Base-by-base conservation (phyloP, 2,888 invertebrate species). In the Habrosyne pyritoides region DNA sequence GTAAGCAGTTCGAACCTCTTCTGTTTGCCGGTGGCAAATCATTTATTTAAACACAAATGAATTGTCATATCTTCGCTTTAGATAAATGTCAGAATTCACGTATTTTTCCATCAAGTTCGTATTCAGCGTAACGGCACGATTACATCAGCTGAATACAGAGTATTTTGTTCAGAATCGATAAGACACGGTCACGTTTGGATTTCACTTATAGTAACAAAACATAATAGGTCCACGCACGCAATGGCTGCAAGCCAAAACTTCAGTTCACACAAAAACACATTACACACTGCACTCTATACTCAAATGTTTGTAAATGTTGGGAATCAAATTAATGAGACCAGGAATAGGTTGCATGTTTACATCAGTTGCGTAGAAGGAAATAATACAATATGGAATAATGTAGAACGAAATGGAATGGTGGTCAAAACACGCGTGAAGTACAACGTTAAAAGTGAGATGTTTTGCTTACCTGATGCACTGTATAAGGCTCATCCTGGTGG, bases 381-480 rank as follows among this genome's bases (percentile, higher is more conserved):
- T 36, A 10, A 28, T 47, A 21, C 10, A 10, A 12, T 14, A 10
- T 49, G 50, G 50, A 30, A 24, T 26, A 5, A 49, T 24, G 14
- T 49, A 10, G 21, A 22, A 33, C 33, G n/a, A 8, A 4, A 8
- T 14, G 2, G 24, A 14, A 24, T 8, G 50, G 28, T 28, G 28
- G 50, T 21, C 5, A 21, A 14, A 8, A 12, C 10, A 28, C 18
- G 50, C 18, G 18, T n/a, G n/a, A 12, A 4, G 14, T 36, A 14
- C n/a, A 36, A 36, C 12, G 14, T 21, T 6, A 26, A 8, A 48
- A 28, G 12, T 0, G 10, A 3, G 6, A 24, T 48, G 24, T 14
- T 30, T 26, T 47, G 56, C 91, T 90, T 84, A 96, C 95, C 95
- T 95, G 71, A 97, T 93, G 88, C 97, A 97, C 82, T 97, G 96